Conservation (phyloP, 2,888 invertebrate species). For the Brachyopa scutellaris region DNA sequence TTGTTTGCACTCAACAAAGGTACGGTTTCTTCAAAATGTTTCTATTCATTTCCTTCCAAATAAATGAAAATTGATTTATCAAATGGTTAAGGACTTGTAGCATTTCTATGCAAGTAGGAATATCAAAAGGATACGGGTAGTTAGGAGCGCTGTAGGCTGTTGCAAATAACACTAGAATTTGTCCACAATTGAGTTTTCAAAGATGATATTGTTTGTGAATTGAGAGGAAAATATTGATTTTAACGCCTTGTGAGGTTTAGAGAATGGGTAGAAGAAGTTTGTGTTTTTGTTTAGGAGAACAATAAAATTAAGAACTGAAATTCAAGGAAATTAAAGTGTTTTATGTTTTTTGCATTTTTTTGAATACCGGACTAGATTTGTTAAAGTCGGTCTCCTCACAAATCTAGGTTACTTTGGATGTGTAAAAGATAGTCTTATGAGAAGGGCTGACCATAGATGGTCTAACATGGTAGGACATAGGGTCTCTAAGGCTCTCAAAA, state of each 20-base stretch:
- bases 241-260: slow-evolving; percentile 28
- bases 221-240: slow-evolving; percentile 5
- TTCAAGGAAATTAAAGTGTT: no score
- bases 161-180: not conserved
- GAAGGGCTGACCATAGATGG: no score
- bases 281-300: no score
- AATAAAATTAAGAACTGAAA: no score
- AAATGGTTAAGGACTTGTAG: slow-evolving; percentile 17
- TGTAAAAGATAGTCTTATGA: no score
- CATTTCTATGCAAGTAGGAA: slow-evolving; percentile 29
- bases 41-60: slow-evolving; percentile 9
- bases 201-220: not conserved
- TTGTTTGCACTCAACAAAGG: slow-evolving; percentile 25
- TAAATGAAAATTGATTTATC: slow-evolving; percentile 30
- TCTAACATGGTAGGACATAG: no score
- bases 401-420: no score
- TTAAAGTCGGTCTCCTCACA: no score
- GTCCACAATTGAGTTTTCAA: slow-evolving; percentile 14
- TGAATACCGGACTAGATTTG: no score
- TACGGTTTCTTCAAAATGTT: not conserved
- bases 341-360: no score
- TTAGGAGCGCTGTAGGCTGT: no score
- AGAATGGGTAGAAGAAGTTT: not conserved
- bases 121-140: slow-evolving; percentile 2
- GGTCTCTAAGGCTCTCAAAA: no score